Evolutionary conservation across 2,797 vertebrate genomes (phyloP), one percentile per base, ranked within the genome.

Genomic region (Masticophis lateralis): DNA sequence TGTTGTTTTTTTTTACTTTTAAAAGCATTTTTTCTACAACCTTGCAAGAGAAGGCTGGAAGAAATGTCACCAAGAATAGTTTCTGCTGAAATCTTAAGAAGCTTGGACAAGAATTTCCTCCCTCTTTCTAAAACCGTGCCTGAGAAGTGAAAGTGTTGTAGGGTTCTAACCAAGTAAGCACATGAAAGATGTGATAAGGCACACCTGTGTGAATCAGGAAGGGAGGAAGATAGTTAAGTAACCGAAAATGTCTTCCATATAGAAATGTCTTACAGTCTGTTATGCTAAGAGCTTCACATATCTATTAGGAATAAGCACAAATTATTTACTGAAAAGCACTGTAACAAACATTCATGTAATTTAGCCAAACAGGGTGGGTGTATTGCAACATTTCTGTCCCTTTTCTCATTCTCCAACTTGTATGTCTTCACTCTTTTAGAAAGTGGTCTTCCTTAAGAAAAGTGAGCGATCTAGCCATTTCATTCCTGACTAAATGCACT

Each of bases 401-500:
- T 83, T 83, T 47, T 83, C 74, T 83, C 74, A 83, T 47, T 25
- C 43, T 5, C 37, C 37, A 25, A 5, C 4, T 25, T 83, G 20
- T 47, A 5, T 25, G 37, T 47, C 74, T 47, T 83, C 37, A 47
- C 20, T 89, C 83, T 93, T 96, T 95, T 95, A 95, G 96, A 97
- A 66, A 55, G 92, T 90, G 91, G 28, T 93, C 94, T 96, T 97
- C 96, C 95, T 95, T 95, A 97, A 94, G 94, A 95, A 96, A 98
- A 97, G 96, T 97, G 96, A 96, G 94, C 96, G 97, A 97, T 96
- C 96, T 96, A 95, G 95, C 93, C 87, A 94, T 56, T 96, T 96
- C 96, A 94, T 94, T 95, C 95, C 95, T 93, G 96, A 97, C 95
- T 96, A 97, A 97, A 97, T 98, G 96, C 92, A 94, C 97, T 97